Percentiles rank a stretch among this genome's conserved stretches.
phyloP scores from a whole-genome alignment of 2,888 invertebrate genomes.

The Cinara cedri region DNA sequence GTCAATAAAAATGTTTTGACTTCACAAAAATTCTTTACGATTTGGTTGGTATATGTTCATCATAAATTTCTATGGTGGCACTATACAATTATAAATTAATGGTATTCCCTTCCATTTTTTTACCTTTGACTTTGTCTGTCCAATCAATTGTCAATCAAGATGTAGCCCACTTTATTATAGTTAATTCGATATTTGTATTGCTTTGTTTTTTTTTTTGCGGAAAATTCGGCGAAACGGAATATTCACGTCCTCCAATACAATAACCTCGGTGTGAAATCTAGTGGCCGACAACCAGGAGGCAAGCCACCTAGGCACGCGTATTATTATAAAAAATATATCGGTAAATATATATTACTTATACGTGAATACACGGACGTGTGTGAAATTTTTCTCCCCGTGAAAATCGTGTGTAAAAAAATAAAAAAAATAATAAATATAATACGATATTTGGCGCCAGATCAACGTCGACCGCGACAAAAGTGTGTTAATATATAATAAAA shows the following conservation, averaged over 20 bases:
- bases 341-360: neutral
- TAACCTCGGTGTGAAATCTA: slow-evolving; percentile 29
- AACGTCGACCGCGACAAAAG: slow-evolving; percentile 35
- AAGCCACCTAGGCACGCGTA: neutral
- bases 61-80: too few species aligned
- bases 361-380: neutral
- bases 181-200: too few species aligned
- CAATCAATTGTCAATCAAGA: too few species aligned
- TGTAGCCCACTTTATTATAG: too few species aligned
- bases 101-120: too few species aligned
- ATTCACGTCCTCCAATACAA: neutral
- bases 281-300: slow-evolving; percentile 29
- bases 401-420: neutral
- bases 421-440: neutral
- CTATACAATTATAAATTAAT: too few species aligned
- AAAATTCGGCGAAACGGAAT: too few species aligned
- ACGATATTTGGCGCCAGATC: slow-evolving; percentile 32
- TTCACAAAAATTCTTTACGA: too few species aligned
- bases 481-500: slow-evolving; percentile 18
- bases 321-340: neutral
- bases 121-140: too few species aligned
- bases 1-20: too few species aligned
- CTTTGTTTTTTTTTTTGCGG: neutral
- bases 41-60: too few species aligned
- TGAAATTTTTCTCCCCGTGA: slow-evolving; percentile 29